Conservation (phyloP, 2,797 vertebrate genomes). For the Sebastes flavidus region DNA sequence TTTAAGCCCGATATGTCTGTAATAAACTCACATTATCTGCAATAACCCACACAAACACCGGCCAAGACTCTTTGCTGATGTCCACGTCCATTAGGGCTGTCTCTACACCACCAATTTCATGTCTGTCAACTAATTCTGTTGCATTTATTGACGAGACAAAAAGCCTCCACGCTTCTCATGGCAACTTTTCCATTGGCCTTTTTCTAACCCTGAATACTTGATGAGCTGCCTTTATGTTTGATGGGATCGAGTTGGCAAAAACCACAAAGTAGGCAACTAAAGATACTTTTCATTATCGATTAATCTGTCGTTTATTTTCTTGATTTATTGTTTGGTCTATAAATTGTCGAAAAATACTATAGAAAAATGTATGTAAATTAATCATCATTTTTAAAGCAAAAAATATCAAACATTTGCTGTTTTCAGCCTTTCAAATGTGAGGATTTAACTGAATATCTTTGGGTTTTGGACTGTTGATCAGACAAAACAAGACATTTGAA, state of each 20-base stretch:
- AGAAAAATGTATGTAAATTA: neutral
- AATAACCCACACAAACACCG: constrained; percentile 43
- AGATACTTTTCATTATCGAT: neutral
- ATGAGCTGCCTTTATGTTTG: neutral
- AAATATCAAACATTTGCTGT: neutral
- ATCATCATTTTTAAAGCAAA: neutral
- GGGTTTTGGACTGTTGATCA: neutral
- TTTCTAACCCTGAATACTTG: neutral
- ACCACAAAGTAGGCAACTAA: neutral
- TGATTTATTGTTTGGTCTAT: neutral
- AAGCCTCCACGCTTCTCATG: constrained; percentile 11
- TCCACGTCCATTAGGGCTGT: constrained; percentile 49
- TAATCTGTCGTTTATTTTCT: neutral
- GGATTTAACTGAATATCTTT: neutral
- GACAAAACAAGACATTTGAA: too few relatives aligned
- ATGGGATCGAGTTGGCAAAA: neutral
- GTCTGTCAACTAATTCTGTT: constrained; percentile 25
- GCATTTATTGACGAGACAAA: constrained; percentile 31
- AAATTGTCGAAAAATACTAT: neutral
- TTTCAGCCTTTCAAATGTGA: neutral
- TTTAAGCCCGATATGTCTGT: constrained; percentile 59
- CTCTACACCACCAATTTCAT: neutral
- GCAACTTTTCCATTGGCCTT: constrained; percentile 14
- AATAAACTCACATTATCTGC: constrained; percentile 74
- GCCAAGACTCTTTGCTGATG: constrained; percentile 25